Evolutionary conservation across 2,888 invertebrate genomes (phyloP).

Genomic region (Nudaria mundana): DNA sequence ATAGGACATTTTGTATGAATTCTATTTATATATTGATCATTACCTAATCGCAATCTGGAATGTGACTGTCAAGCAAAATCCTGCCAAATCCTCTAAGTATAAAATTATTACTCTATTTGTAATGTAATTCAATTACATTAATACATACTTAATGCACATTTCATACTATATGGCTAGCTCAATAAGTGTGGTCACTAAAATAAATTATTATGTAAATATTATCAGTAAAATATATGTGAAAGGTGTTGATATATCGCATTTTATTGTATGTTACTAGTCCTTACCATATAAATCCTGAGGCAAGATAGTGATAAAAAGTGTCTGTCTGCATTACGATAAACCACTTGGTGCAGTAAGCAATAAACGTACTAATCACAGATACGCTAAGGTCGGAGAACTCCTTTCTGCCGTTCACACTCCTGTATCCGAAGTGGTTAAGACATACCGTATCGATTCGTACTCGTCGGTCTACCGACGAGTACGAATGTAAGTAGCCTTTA

Average conservation of each 20-base stretch:
- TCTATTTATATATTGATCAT: conserved; percentile 40
- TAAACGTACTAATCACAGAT: too few relatives aligned
- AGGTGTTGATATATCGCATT: conserved; percentile 58
- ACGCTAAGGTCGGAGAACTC: too few relatives aligned
- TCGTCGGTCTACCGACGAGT: too few relatives aligned
- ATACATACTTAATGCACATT: conserved; percentile 74
- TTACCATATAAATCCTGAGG: too few relatives aligned
- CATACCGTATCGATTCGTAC: too few relatives aligned
- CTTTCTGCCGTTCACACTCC: too few relatives aligned
- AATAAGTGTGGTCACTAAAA: conserved; percentile 79
- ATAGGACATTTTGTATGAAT: conserved; percentile 44
- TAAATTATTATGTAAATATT: conserved; percentile 78
- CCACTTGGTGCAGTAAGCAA: too few relatives aligned
- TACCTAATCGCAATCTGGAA: conserved; percentile 52
- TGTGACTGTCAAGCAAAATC: conserved; percentile 73
- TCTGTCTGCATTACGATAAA: too few relatives aligned
- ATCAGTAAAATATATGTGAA: conserved; percentile 80
- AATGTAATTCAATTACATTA: conserved; percentile 76
- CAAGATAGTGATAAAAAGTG: too few relatives aligned
- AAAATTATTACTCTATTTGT: conserved; percentile 48
- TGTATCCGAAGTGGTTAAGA: too few relatives aligned
- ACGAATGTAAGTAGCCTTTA: too few relatives aligned
- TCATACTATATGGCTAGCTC: conserved; percentile 78
- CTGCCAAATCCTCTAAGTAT: conserved; percentile 70
- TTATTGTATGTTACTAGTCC: too few relatives aligned